phyloP scores from a whole-genome alignment of 1,140 invertebrate species.

The Cheumatopsyche charites region DNA sequence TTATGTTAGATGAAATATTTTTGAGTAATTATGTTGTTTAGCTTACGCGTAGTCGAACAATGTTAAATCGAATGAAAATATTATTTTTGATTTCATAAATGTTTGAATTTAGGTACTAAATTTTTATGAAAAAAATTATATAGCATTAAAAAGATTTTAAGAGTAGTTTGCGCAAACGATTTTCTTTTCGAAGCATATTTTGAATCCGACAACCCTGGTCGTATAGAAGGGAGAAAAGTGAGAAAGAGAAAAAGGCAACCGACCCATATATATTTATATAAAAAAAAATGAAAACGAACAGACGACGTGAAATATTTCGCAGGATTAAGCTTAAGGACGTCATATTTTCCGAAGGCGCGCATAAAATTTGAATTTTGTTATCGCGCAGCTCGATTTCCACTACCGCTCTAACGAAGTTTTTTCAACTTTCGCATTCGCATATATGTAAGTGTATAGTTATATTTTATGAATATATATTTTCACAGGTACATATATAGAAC shows the following conservation, averaged over 20 bases:
- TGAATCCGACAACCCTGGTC: neutral
- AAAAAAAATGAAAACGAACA: neutral
- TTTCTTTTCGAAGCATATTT: conserved; percentile 22
- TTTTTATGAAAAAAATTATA: no score
- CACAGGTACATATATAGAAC: no score
- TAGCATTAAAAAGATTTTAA: no score
- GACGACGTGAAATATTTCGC: conserved; percentile 21
- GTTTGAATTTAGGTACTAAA: no score
- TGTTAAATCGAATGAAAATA: no score
- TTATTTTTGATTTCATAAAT: no score
- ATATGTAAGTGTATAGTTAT: no score
- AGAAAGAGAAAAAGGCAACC: neutral
- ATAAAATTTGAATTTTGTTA: conserved; percentile 25
- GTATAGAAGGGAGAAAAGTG: neutral
- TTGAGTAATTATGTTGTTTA: no score
- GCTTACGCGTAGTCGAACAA: no score
- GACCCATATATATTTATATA: neutral
- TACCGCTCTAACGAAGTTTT: neutral
- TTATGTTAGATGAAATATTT: no score
- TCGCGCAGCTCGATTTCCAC: neutral
- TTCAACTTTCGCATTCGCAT: neutral
- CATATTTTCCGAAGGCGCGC: conserved; percentile 23
- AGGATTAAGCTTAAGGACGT: conserved; percentile 24
- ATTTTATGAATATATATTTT: no score
- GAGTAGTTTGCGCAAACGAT: no score